Conservation (phyloP, 2,797 vertebrate species). For the Xerus rutilus region DNA sequence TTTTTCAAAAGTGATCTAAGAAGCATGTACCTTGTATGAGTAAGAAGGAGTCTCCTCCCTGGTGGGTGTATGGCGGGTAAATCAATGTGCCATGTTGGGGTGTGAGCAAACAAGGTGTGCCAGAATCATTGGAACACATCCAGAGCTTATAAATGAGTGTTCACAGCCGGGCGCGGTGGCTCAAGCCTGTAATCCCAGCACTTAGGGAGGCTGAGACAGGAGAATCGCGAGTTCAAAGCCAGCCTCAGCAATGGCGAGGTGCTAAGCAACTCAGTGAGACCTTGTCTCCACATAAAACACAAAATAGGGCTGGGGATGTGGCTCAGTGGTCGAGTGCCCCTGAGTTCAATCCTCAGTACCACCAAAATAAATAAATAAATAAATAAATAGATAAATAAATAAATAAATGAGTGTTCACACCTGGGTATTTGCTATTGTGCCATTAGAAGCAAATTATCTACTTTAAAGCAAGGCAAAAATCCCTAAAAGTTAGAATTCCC, state of each 20-base stretch:
- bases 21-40: neutral
- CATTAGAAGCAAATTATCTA: neutral
- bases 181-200: too few relatives aligned
- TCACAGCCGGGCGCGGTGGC: too few relatives aligned
- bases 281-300: too few relatives aligned
- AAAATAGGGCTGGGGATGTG: too few relatives aligned
- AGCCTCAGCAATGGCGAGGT: too few relatives aligned
- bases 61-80: neutral
- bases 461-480: neutral
- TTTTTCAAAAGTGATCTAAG: constrained; percentile 18
- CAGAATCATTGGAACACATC: neutral
- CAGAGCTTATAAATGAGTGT: neutral
- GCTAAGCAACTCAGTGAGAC: too few relatives aligned
- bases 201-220: too few relatives aligned
- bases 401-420: neutral
- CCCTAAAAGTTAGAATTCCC: neutral
- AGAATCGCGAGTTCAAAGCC: too few relatives aligned
- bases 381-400: too few relatives aligned
- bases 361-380: too few relatives aligned
- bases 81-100: neutral
- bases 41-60: neutral
- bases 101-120: neutral
- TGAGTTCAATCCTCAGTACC: too few relatives aligned
- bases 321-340: too few relatives aligned
- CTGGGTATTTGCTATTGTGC: neutral